Conservation (phyloP, 1,140 invertebrate species). For the Pemphigus obesinymphae region DNA sequence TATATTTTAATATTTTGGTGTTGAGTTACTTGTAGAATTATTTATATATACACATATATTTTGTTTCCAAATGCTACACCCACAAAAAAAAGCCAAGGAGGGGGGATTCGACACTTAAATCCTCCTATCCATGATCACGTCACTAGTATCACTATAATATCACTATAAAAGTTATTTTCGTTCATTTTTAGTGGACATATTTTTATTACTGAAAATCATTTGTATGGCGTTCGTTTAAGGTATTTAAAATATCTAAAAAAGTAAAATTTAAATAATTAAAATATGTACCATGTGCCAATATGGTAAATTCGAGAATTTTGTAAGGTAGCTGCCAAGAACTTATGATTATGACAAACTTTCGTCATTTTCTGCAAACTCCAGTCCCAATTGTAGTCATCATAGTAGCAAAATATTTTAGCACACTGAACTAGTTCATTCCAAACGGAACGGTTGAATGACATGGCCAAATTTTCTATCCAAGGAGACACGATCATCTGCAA, state of each 20-base stretch:
- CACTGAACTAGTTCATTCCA: conserved; percentile 81
- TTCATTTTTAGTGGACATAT: no score
- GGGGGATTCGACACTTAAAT: no score
- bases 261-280: neutral
- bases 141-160: no score
- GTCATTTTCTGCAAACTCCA: conserved; percentile 93
- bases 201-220: no score
- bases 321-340: conserved; percentile 78
- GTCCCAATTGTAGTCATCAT: conserved; percentile 99
- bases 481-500: conserved; percentile 81
- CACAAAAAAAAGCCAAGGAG: no score
- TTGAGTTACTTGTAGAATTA: no score
- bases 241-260: neutral
- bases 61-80: no score
- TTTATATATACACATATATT: no score
- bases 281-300: conserved; percentile 91
- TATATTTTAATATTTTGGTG: no score
- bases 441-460: conserved; percentile 83
- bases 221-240: no score
- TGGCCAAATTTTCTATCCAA: conserved; percentile 97
- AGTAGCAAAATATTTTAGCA: conserved; percentile 83
- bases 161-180: no score
- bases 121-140: no score
- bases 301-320: conserved; percentile 91
- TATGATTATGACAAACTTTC: conserved; percentile 73